Evolutionary conservation across 2,113 vertebrate species (phyloP).

Genomic region (Pelodiscus sinensis): DNA sequence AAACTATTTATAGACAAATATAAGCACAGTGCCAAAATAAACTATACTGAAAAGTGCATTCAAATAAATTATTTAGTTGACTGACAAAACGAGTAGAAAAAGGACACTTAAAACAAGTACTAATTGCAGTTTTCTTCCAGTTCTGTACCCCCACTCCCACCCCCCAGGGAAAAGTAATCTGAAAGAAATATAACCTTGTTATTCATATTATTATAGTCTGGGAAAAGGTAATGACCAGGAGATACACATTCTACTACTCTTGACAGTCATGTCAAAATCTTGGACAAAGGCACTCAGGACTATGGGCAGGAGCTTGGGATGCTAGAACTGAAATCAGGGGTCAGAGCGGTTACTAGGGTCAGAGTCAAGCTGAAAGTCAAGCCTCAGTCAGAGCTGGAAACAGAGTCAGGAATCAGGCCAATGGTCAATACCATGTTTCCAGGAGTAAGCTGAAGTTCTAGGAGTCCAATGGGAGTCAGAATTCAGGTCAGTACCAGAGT

Average conservation of each 20-base stretch:
- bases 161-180: background rate
- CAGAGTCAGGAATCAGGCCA: background rate
- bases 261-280: background rate
- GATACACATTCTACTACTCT: background rate
- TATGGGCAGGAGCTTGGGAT: background rate
- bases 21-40: background rate
- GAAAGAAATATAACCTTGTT: background rate
- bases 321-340: background rate
- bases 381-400: background rate
- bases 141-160: background rate
- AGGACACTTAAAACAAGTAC: background rate
- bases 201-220: background rate
- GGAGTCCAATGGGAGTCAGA: background rate
- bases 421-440: background rate
- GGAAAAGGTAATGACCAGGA: background rate
- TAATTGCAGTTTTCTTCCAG: background rate
- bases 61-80: background rate
- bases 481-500: background rate
- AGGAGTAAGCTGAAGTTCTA: background rate
- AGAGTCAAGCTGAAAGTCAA: background rate
- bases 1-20: background rate
- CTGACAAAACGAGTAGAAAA: background rate
- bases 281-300: background rate
- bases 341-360: background rate
- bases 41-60: background rate